Percentiles rank a stretch among this genome's conserved stretches.
Conservation (phyloP, 2,113 vertebrate genomes). For the Oriolus oriolus region DNA sequence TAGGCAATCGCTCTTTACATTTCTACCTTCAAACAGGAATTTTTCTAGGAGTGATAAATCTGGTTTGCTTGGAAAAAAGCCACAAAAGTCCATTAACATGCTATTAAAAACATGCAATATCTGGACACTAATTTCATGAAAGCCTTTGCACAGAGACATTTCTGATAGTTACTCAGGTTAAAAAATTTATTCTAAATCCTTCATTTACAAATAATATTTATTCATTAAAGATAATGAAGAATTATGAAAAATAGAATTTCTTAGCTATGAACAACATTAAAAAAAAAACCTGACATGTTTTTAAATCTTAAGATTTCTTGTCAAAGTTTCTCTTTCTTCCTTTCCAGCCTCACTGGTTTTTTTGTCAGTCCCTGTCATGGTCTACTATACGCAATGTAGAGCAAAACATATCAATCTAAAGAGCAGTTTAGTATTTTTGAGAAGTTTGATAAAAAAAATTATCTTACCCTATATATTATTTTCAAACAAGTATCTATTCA, state of each 20-base stretch:
- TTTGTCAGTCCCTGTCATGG: background rate
- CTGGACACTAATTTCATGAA: background rate
- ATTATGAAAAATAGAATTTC: background rate
- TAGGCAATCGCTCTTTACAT: accelerated
- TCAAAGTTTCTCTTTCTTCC: background rate
- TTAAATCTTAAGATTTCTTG: background rate
- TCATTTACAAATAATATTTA: background rate
- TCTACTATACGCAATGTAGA: background rate
- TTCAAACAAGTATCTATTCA: background rate
- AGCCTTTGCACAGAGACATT: background rate
- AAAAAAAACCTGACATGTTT: background rate
- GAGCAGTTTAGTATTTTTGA: background rate
- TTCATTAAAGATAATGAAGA: background rate
- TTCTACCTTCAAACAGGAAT: background rate
- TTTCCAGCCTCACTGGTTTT: background rate
- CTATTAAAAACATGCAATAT: background rate
- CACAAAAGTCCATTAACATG: background rate
- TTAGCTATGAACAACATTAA: background rate
- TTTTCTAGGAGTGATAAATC: background rate
- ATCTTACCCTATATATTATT: background rate
- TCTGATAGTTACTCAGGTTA: background rate
- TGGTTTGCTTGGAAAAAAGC: background rate
- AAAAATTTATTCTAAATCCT: background rate
- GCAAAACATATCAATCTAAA: background rate
- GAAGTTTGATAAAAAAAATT: background rate